phyloP scores from a whole-genome alignment of 1,140 invertebrate genomes.

The Scaptomyza montana region DNA sequence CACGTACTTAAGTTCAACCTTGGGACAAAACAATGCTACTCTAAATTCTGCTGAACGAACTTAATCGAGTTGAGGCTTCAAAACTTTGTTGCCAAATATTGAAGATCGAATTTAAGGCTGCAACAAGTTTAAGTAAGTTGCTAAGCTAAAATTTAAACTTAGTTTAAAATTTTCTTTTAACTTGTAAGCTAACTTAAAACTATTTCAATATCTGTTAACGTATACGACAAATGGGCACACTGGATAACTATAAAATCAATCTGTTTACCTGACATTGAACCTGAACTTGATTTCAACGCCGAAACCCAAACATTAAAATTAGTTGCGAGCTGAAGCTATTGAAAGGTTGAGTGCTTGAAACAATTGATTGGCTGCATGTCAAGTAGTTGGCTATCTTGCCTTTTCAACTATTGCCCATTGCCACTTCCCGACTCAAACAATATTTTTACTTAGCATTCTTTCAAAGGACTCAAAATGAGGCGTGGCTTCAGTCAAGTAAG shows the following conservation, averaged over 20 bases:
- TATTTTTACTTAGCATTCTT: conserved; percentile 21
- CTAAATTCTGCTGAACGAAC: conserved; percentile 59
- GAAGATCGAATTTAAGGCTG: neutral
- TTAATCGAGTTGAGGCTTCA: neutral
- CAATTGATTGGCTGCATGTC: conserved; percentile 62
- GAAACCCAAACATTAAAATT: conserved; percentile 17
- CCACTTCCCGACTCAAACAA: neutral
- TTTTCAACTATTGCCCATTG: neutral
- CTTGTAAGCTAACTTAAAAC: neutral
- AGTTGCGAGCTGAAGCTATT: conserved; percentile 19
- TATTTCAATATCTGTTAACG: conserved; percentile 25
- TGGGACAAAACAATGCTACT: conserved; percentile 47
- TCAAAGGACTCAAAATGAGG: conserved; percentile 15
- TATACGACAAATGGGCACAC: conserved; percentile 22
- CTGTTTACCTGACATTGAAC: conserved; percentile 37
- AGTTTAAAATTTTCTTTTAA: neutral
- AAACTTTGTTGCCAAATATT: conserved; percentile 7
- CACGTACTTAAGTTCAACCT: conserved; percentile 7
- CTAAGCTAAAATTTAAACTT: neutral
- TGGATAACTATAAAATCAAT: conserved; percentile 32
- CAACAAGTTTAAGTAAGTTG: conserved; percentile 10
- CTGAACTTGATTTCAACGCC: conserved; percentile 45
- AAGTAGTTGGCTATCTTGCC: conserved; percentile 35
- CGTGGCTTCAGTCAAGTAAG: conserved; percentile 27
- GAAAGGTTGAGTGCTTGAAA: conserved; percentile 13